phyloP scores from a whole-genome alignment of 2,888 invertebrate genomes.

The Leptinotarsa peninsularis region DNA sequence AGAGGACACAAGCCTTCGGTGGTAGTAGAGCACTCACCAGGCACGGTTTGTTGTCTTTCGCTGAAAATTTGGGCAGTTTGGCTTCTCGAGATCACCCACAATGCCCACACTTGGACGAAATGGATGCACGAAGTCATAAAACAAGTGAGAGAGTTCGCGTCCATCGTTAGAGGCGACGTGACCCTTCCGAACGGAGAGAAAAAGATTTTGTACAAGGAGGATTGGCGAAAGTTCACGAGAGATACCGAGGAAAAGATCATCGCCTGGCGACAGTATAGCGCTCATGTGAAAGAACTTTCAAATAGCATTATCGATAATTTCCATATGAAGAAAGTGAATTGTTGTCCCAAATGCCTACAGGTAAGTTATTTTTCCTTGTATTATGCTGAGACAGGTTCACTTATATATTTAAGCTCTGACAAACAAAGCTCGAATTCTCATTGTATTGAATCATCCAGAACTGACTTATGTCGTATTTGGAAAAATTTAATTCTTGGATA shows the following conservation, averaged over 20 bases:
- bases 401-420: too few relatives aligned
- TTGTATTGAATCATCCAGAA: too few relatives aligned
- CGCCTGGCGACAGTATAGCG: constrained; percentile 60
- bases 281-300: constrained; percentile 61
- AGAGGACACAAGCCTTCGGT: constrained; percentile 56
- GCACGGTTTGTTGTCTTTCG: constrained; percentile 61
- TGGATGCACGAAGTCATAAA: constrained; percentile 60
- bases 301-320: constrained; percentile 58
- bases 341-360: constrained; percentile 62
- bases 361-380: constrained; percentile 25
- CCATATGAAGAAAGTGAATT: constrained; percentile 58
- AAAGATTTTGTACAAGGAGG: constrained; percentile 54
- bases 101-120: constrained; percentile 62
- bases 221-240: constrained; percentile 58
- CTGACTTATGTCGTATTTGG: too few relatives aligned
- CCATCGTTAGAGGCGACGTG: constrained; percentile 57
- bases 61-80: constrained; percentile 63
- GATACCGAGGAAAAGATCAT: constrained; percentile 58
- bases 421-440: too few relatives aligned
- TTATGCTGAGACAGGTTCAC: background rate
- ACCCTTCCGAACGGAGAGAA: constrained; percentile 49
- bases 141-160: constrained; percentile 57
- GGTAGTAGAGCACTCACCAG: constrained; percentile 58
- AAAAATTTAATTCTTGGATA: too few relatives aligned
- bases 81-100: constrained; percentile 61